Percentiles rank a stretch among this genome's conserved stretches.
These are phyloP conservation scores for Venturia canescens DNA, from an alignment of 1,140 invertebrate genomes.

Conservation along the genomic window DNA sequence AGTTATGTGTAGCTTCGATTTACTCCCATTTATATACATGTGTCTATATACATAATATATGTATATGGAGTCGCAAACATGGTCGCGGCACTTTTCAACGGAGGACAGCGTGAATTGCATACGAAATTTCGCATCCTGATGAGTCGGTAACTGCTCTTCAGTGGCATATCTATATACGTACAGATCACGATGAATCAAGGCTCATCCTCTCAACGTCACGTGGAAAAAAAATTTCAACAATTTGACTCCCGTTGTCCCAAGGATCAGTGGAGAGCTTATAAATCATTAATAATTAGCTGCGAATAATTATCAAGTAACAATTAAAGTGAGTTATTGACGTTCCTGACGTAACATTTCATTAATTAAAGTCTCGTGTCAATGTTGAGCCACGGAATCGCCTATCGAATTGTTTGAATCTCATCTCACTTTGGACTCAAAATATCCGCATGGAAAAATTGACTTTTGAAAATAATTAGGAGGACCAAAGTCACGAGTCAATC, in stretches of 20 bases:
- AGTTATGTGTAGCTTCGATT: constrained; percentile 27
- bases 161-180: not conserved
- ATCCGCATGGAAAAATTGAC: no score
- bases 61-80: not conserved
- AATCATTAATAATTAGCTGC: constrained; percentile 15
- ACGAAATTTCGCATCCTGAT: constrained; percentile 27
- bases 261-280: not conserved
- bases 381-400: no score
- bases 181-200: not conserved
- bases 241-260: not conserved
- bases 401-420: no score
- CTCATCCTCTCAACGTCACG: not conserved
- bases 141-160: not conserved
- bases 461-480: no score
- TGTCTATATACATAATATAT: not conserved
- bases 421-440: no score
- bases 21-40: constrained; percentile 16
- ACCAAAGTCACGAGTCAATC: no score
- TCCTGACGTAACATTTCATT: not conserved
- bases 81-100: constrained; percentile 8
- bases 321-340: not conserved
- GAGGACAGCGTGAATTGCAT: constrained; percentile 37
- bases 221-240: not conserved
- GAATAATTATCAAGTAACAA: not conserved
- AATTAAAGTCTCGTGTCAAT: not conserved